These are phyloP conservation scores for Darevskia mixta DNA, from an alignment of 2,797 vertebrate species.

Conservation along the genomic window DNA sequence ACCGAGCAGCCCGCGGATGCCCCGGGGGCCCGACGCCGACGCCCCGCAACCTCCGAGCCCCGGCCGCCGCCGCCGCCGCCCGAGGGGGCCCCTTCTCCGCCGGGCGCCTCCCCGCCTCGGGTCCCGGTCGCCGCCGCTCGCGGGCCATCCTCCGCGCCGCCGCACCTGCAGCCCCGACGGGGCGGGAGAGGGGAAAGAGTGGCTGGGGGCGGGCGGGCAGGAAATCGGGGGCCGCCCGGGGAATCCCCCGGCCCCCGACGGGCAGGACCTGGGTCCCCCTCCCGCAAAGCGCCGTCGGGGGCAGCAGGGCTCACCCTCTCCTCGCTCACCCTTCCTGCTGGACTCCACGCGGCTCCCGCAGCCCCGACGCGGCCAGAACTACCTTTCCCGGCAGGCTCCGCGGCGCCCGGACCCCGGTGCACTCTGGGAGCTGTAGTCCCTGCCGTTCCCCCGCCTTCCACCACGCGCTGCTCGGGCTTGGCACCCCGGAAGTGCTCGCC, in stretches of 20 bases:
- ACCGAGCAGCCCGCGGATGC: background rate
- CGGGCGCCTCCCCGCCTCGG: background rate
- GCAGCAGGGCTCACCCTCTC: no score
- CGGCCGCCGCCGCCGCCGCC: background rate
- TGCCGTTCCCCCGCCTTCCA: no score
- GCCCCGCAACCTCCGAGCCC: background rate
- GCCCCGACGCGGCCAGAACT: background rate
- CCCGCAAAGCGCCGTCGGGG: no score
- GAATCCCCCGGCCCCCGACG: no score
- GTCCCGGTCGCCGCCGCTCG: slow-evolving; percentile 20
- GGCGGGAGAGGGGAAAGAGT: background rate
- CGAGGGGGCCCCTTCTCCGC: background rate
- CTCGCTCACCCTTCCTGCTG: background rate
- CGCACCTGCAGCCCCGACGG: background rate
- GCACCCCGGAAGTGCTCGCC: background rate
- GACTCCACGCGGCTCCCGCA: background rate
- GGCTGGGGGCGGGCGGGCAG: no score
- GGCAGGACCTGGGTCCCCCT: no score
- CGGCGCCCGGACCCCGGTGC: background rate
- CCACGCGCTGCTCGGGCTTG: no score
- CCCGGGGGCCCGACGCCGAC: background rate
- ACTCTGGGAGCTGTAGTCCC: background rate
- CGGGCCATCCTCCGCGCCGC: slow-evolving; percentile 50
- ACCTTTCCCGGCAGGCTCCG: background rate
- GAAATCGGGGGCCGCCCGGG: no score